Evolutionary conservation across 2,113 vertebrate species (phyloP).

Genomic region (Aegithalos caudatus): DNA sequence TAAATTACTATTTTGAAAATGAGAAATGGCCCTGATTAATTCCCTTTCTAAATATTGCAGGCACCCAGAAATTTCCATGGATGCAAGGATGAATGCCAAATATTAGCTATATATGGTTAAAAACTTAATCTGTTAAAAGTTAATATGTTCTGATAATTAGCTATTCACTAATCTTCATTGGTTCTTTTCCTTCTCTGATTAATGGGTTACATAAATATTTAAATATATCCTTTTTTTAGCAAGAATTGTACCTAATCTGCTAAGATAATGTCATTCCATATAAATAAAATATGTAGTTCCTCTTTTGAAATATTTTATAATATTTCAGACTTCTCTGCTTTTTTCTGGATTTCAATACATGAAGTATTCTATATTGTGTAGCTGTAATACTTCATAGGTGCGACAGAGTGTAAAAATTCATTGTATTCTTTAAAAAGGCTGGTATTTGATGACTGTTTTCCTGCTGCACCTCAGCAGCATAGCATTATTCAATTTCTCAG

Average conservation of each 20-base stretch:
- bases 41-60: not conserved
- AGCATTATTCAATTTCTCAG: not conserved
- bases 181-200: not conserved
- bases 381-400: not conserved
- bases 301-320: not conserved
- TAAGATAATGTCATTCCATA: not conserved
- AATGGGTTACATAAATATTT: constrained; percentile 8
- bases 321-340: not conserved
- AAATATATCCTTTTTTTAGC: not conserved
- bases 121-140: not conserved
- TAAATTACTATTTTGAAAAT: not conserved
- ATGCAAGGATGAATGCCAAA: not conserved
- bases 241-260: not conserved
- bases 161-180: not conserved
- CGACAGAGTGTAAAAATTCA: not conserved
- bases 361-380: not conserved
- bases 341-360: not conserved
- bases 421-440: not conserved
- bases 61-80: not conserved
- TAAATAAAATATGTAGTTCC: not conserved
- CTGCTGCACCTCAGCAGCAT: not conserved
- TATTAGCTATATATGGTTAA: not conserved
- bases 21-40: not conserved
- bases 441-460: not conserved
- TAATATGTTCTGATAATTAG: not conserved